Evolutionary conservation across 2,797 vertebrate species (phyloP).

Genomic region (Carapus acus): DNA sequence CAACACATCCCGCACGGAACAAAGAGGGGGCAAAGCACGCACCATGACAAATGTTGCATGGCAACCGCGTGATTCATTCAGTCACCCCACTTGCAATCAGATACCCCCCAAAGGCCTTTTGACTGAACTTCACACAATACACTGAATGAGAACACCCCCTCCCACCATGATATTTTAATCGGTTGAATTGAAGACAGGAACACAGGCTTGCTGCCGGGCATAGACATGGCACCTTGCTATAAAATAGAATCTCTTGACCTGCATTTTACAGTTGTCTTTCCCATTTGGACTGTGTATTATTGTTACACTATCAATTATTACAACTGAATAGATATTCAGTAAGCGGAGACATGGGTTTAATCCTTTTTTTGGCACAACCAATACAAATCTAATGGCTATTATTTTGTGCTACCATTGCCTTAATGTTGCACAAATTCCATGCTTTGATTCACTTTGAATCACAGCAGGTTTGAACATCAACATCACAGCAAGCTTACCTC

Average conservation of each 20-base stretch:
- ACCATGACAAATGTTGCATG: constrained; percentile 57
- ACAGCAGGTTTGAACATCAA: too few species aligned
- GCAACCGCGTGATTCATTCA: constrained; percentile 64
- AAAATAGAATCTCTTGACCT: constrained; percentile 54
- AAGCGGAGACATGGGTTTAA: constrained; percentile 62
- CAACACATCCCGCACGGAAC: constrained; percentile 40
- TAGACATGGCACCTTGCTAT: constrained; percentile 29
- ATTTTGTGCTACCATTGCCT: too few species aligned
- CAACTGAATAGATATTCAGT: constrained; percentile 39
- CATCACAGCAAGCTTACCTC: too few species aligned
- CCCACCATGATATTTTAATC: constrained; percentile 48
- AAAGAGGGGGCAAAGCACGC: constrained; percentile 47
- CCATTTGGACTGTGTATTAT: too few species aligned
- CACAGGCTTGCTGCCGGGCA: constrained; percentile 6
- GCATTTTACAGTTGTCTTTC: constrained; percentile 43
- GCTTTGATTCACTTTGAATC: too few species aligned
- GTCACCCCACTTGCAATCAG: constrained; percentile 19
- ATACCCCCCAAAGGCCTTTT: constrained; percentile 30
- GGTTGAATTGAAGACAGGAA: constrained; percentile 32
- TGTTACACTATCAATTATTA: constrained; percentile 42
- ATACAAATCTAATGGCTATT: too few species aligned
- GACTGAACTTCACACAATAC: constrained; percentile 27
- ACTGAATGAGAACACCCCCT: constrained; percentile 8
- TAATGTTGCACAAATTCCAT: too few species aligned
- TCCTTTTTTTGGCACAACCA: constrained; percentile 56